These are phyloP conservation scores for Zeuzera pyrina DNA, from an alignment of 2,888 invertebrate genomes.

Conservation along the genomic window DNA sequence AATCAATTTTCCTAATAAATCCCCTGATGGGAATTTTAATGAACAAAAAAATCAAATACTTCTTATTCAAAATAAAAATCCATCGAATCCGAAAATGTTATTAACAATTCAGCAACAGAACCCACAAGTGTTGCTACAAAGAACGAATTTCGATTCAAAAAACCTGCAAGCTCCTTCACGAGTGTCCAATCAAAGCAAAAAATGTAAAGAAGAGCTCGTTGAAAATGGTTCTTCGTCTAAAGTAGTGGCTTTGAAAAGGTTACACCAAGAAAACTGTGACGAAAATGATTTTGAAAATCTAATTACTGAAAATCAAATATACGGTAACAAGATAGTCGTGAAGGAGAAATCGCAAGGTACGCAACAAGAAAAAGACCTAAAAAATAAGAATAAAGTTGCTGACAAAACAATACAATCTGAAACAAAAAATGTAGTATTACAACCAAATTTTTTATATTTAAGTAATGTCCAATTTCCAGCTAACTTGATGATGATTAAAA, in stretches of 20 bases:
- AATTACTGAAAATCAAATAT: slow-evolving; percentile 70
- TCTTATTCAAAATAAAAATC: slow-evolving; percentile 51
- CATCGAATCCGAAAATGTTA: slow-evolving; percentile 49
- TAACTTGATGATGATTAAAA: slow-evolving; percentile 65
- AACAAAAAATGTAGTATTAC: slow-evolving; percentile 48
- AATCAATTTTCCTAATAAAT: slow-evolving; percentile 34
- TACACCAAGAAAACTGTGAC: slow-evolving; percentile 63
- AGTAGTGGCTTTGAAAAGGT: slow-evolving; percentile 60
- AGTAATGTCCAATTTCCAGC: slow-evolving; percentile 59
- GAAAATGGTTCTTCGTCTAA: slow-evolving; percentile 46
- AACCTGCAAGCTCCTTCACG: slow-evolving; percentile 67
- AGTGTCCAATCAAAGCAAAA: slow-evolving; percentile 51
- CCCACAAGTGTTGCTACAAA: slow-evolving; percentile 50
- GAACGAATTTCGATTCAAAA: slow-evolving; percentile 56
- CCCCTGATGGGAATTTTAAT: slow-evolving; percentile 33
- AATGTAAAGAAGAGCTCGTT: slow-evolving; percentile 51
- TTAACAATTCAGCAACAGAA: slow-evolving; percentile 51
- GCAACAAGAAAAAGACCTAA: slow-evolving; percentile 52
- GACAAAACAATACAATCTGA: slow-evolving; percentile 40
- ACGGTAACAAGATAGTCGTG: slow-evolving; percentile 70
- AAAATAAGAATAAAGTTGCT: slow-evolving; percentile 28
- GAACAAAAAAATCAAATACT: slow-evolving; percentile 58
- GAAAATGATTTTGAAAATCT: slow-evolving; percentile 71
- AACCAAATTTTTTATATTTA: slow-evolving; percentile 59
- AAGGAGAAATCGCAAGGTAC: slow-evolving; percentile 66